Evolutionary conservation across 2,888 invertebrate genomes (phyloP), one percentile per base, ranked within the genome.

Genomic region (Megamerina dolium): DNA sequence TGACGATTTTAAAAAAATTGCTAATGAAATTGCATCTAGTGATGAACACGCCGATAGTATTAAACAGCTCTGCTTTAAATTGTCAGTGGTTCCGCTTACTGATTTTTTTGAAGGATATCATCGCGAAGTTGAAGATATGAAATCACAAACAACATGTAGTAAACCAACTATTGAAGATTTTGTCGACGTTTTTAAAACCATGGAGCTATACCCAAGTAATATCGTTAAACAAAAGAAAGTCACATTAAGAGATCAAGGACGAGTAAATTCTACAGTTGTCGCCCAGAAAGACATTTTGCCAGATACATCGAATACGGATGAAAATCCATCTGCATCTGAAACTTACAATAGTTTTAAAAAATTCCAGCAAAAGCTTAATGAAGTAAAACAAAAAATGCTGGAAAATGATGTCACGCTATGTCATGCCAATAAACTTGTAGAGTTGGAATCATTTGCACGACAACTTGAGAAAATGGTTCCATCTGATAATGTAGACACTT

Each of bases 161-260:
- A 56, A 51, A 13, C 51, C 52, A 1, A 46, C 51, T 5, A 52
- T 63, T 5, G 45, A 53, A 1, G 56, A 63, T 2, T 68, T 58
- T 38, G 57, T 59, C 0, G 59, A 61, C 3, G 52, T 60, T 1
- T 67, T 67, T 18, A 64, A 59, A 43, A 43, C 48, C 2, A 54
- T 69, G 4, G 68, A 69, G 1, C 58, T 58, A 4, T 65, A 61
- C 43, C 68, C 68, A 5, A 17, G 45, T 1, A 69, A 68, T 30
- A 37, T 68, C 19, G 62, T 60, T 4, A 63, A 59, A 19, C 38
- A 53, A 1, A 58, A 50, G 16, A 57, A 49, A 10, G 30, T 23
- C 3, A 13, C 45, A 16, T 35, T 49, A 3, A 60, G 59, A 20
- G 64, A 65, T 10, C 39, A 58, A 3, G 55, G 51, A 21, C 59